These are phyloP conservation scores for Camponotus fellah DNA, from an alignment of 2,888 invertebrate species.

Conservation along the genomic window DNA sequence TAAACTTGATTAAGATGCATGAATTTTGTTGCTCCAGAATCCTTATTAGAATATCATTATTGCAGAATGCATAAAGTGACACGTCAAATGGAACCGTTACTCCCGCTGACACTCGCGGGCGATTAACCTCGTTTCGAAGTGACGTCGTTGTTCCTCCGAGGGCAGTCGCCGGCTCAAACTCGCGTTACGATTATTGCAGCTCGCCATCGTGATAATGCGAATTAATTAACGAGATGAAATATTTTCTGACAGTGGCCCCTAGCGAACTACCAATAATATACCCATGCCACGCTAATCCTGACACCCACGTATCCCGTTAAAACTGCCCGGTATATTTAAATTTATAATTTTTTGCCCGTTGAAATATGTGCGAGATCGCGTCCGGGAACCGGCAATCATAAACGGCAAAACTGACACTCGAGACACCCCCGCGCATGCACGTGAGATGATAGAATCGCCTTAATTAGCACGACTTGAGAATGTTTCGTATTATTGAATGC, in stretches of 20 bases:
- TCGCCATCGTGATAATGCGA: conserved; percentile 55
- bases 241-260: conserved; percentile 18
- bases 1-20: neutral
- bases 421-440: conserved; percentile 12
- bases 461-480: conserved; percentile 58
- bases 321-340: conserved; percentile 40
- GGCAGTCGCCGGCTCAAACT: conserved; percentile 58
- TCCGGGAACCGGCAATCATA: conserved; percentile 10
- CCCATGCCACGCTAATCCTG: neutral
- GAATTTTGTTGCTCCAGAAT: neutral
- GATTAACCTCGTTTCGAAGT: conserved; percentile 82
- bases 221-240: conserved; percentile 60
- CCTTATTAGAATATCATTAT: conserved; percentile 49
- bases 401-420: conserved; percentile 31
- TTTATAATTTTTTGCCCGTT: conserved; percentile 45
- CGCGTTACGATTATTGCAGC: conserved; percentile 73
- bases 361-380: neutral
- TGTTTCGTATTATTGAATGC: conserved; percentile 1
- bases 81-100: conserved; percentile 38
- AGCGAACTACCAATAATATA: neutral
- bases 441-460: conserved; percentile 58
- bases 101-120: conserved; percentile 68
- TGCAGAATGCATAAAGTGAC: conserved; percentile 26
- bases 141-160: conserved; percentile 78
- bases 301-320: conserved; percentile 49